These are phyloP conservation scores for Crenichthys baileyi DNA, from an alignment of 2,797 vertebrate genomes.

Conservation along the genomic window DNA sequence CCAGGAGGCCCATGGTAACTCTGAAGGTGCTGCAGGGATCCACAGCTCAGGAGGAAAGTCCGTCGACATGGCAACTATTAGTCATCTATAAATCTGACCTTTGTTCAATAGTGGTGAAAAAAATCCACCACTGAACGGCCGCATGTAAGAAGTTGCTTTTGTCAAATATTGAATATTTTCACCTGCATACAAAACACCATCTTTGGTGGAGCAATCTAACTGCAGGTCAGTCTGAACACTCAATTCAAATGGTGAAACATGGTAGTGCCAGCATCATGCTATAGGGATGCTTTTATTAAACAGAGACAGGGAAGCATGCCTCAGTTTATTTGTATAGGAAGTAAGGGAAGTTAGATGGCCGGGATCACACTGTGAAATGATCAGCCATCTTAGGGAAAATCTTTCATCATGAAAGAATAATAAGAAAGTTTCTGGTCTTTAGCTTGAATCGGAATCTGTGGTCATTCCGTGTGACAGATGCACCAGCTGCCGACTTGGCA, in stretches of 20 bases:
- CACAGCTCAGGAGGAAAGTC: neutral
- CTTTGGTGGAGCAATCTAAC: neutral
- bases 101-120: neutral
- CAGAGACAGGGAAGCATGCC: neutral
- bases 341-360: neutral
- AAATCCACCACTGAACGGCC: neutral
- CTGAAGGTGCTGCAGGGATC: neutral
- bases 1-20: neutral
- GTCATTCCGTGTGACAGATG: no score
- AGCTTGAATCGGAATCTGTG: no score
- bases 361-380: neutral
- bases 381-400: no score
- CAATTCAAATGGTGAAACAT: neutral
- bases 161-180: neutral
- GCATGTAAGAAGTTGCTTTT: neutral
- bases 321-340: neutral
- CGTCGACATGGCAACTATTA: no score
- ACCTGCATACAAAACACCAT: neutral
- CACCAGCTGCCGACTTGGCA: no score
- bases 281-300: neutral
- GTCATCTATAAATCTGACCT: neutral
- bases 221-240: neutral
- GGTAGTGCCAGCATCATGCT: neutral
- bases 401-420: no score
- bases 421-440: no score